Conservation (phyloP, 64 coral and sea anemone genomes). For the Cladopsammia gracilis region DNA sequence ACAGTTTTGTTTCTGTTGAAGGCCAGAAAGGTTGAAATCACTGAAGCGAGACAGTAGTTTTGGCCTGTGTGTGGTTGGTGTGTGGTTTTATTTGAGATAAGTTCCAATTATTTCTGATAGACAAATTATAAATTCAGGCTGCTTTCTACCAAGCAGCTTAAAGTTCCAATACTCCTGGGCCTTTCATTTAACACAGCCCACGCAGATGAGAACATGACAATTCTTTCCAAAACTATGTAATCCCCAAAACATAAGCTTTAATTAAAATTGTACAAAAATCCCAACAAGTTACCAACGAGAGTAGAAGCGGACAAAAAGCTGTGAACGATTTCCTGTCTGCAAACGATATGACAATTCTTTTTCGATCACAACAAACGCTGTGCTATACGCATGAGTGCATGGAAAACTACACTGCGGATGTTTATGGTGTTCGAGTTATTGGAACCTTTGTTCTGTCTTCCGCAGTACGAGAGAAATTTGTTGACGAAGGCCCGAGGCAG, state of each 20-base stretch:
- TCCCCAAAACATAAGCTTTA: not conserved
- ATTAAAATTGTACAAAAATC: not conserved
- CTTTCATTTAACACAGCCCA: too few relatives aligned
- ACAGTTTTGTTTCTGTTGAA: too few relatives aligned
- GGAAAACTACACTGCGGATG: not conserved
- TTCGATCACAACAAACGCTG: not conserved
- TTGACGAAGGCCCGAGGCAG: not conserved
- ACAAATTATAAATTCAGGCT: too few relatives aligned
- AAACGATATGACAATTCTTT: not conserved
- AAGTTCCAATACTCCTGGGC: too few relatives aligned
- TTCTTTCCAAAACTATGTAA: too few relatives aligned
- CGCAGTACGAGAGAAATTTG: not conserved
- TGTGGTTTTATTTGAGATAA: too few relatives aligned
- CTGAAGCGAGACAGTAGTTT: too few relatives aligned
- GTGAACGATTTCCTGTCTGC: slow-evolving; percentile 4
- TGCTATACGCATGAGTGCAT: not conserved
- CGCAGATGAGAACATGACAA: too few relatives aligned
- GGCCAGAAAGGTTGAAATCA: too few relatives aligned
- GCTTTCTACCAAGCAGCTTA: too few relatives aligned
- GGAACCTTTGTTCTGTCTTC: not conserved
- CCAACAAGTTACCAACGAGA: not conserved
- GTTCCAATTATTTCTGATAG: too few relatives aligned
- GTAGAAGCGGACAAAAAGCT: not conserved
- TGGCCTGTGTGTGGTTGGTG: too few relatives aligned
- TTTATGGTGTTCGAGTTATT: not conserved